These are phyloP conservation scores for Procambarus clarkii DNA, from an alignment of 1,140 invertebrate species.

Conservation along the genomic window DNA sequence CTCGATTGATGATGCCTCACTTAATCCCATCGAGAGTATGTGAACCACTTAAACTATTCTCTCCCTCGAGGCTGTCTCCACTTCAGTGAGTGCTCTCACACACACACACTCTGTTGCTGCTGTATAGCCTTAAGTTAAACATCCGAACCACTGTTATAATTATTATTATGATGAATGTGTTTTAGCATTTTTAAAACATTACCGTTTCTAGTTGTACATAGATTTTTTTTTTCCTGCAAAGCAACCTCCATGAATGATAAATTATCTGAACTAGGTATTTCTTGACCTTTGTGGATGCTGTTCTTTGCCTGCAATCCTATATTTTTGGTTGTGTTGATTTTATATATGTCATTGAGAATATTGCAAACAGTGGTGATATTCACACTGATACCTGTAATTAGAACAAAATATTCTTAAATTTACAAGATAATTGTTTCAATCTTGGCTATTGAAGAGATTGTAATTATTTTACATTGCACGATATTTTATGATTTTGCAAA, in stretches of 20 bases:
- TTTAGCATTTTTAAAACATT: background rate
- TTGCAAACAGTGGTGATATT: background rate
- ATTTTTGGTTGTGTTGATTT: background rate
- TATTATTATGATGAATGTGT: background rate
- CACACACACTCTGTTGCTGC: background rate
- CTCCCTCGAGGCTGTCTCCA: background rate
- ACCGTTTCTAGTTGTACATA: background rate
- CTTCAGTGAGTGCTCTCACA: background rate
- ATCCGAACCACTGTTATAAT: conserved; percentile 7
- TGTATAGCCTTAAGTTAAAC: background rate
- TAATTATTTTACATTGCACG: background rate
- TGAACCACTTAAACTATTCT: background rate
- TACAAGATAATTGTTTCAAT: background rate
- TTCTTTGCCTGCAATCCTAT: background rate
- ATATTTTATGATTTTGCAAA: conserved; percentile 1
- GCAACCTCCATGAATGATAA: background rate
- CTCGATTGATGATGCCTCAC: background rate
- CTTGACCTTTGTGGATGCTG: background rate
- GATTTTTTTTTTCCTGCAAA: background rate
- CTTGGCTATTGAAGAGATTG: background rate
- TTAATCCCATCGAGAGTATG: background rate
- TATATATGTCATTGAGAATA: background rate
- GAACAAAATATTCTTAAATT: background rate
- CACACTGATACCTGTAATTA: background rate
- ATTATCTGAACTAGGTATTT: background rate